phyloP scores from a whole-genome alignment of 2,888 invertebrate genomes.

The Linyphia triangularis region DNA sequence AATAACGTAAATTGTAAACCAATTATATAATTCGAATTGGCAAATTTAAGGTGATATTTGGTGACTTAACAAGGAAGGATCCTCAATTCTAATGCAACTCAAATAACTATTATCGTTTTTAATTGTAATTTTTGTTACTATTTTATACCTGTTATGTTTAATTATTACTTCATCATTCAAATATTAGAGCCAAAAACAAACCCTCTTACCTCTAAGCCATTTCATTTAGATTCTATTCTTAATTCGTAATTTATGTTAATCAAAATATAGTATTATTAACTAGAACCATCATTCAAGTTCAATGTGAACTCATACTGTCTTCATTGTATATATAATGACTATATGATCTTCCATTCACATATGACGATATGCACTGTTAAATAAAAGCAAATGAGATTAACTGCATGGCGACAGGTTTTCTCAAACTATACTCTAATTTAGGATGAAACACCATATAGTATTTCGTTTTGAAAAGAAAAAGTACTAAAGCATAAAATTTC shows the following conservation, averaged over 20 bases:
- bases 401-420: neutral
- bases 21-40: neutral
- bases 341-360: slow-evolving; percentile 37
- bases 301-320: neutral
- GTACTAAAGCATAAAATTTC: too few species aligned
- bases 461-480: too few species aligned
- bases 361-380: neutral
- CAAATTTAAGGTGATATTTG: neutral
- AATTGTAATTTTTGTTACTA: neutral
- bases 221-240: neutral
- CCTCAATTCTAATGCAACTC: neutral
- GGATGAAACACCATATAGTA: too few species aligned
- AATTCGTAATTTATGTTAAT: neutral
- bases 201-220: neutral
- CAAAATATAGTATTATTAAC: neutral
- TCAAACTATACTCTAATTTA: too few species aligned
- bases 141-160: neutral
- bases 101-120: too few species aligned
- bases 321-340: slow-evolving; percentile 11
- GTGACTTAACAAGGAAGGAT: neutral
- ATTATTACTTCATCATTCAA: neutral
- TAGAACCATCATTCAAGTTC: neutral
- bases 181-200: neutral
- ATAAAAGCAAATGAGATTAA: neutral
- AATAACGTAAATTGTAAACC: neutral